Base-by-base conservation (phyloP, 1,140 invertebrate species). In the Chrysomallon squamiferum region DNA sequence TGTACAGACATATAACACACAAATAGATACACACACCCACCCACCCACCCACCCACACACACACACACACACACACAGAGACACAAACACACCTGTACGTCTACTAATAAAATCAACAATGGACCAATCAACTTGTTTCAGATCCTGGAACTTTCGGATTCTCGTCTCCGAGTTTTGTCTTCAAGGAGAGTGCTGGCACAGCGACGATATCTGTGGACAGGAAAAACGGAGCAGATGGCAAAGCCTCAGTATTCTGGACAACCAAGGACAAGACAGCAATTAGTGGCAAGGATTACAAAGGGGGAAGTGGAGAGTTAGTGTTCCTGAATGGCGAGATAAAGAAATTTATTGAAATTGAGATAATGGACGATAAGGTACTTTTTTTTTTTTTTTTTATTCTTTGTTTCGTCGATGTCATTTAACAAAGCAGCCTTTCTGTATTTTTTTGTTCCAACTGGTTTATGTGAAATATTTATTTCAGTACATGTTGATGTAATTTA, bases 81-180 rank as follows among this genome's bases (percentile, higher is more conserved):
- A n/a, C n/a, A n/a, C n/a, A n/a, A n/a, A n/a, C n/a, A n/a, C n/a
- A n/a, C n/a, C n/a, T n/a, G n/a, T n/a, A n/a, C n/a, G n/a, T n/a
- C n/a, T n/a, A n/a, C n/a, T n/a, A n/a, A n/a, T n/a, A n/a, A n/a
- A n/a, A n/a, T n/a, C n/a, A n/a, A n/a, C n/a, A n/a, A n/a, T n/a
- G n/a, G n/a, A n/a, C n/a, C n/a, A n/a, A n/a, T n/a, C n/a, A n/a
- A n/a, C n/a, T n/a, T 33, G 25, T 61, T 71, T 45, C 71, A 90
- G 89, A 89, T 71, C 90, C 90, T 66, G 90, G 90, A 27, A 83
- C 86, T 5, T 76, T 91, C 35, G 83, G 87, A 59, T 90, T 91
- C 78, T 81, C 86, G 30, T 88, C 90, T 72, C 84, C 90, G 58
- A 89, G 89, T 69, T 77, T 88, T 29, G 68, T 91, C 20, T 89